A percentile compares a stretch with the other conserved stretches of the same genome.
Evolutionary conservation across 2,797 vertebrate genomes (phyloP).

Genomic region (Pyrrhura leucotis): DNA sequence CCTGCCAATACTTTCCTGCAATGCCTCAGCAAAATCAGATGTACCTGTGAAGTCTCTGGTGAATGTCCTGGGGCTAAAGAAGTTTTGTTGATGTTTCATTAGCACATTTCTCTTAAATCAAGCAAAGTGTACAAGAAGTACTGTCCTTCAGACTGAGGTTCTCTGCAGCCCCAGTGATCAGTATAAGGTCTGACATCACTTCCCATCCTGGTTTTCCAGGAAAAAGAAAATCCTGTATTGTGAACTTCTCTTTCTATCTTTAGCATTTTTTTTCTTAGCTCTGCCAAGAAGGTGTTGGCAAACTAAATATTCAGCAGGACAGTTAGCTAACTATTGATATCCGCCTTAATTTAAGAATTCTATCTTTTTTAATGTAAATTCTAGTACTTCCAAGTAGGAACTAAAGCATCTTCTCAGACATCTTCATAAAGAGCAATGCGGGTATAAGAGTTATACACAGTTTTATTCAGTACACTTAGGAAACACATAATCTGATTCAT

Average conservation of each 20-base stretch:
- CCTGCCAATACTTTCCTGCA: background rate
- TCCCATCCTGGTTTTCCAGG: background rate
- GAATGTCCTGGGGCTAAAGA: background rate
- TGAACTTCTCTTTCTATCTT: background rate
- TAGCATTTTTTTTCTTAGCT: background rate
- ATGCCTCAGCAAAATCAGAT: background rate
- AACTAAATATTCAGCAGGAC: background rate
- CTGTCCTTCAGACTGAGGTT: background rate
- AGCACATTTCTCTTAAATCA: background rate
- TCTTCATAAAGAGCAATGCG: background rate
- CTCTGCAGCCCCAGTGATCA: background rate
- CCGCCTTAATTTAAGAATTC: background rate
- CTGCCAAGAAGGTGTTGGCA: background rate
- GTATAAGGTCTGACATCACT: background rate
- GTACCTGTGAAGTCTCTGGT: background rate
- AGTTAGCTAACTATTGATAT: background rate
- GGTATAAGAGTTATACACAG: background rate
- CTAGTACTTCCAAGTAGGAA: background rate
- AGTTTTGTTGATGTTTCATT: background rate
- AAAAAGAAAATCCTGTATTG: background rate
- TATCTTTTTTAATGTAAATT: background rate
- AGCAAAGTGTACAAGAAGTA: background rate
- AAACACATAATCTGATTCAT: conserved; percentile 39
- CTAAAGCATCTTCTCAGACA: background rate
- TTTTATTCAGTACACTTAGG: background rate